Base-by-base conservation (phyloP, 37 sponge, comb jelly and placozoan genomes). In the Geodia barretti region DNA sequence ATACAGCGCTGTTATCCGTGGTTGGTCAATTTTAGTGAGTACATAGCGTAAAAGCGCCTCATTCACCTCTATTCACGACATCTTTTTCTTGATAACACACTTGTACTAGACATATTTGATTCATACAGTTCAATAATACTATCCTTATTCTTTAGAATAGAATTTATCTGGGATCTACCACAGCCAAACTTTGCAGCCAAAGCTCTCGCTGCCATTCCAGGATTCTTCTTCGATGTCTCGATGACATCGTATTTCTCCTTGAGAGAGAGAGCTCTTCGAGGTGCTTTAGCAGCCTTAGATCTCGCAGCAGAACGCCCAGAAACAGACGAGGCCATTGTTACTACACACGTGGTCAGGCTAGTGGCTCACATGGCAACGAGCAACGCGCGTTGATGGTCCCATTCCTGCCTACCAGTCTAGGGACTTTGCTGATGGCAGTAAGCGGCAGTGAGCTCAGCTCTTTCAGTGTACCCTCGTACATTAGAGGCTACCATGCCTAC, bases 21-120 rank as follows among this genome's bases (percentile, higher is more conserved):
- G 59, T 25, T 28, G 5, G 14, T 89, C 87, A 47, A 84, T 77
- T 69, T 81, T 84, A 19, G 93, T 28, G 54, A 89, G 11, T 25
- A 76, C 43, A 60, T 76, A 61, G 7, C 62, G 21, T 41, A 79
- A 25, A 5, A n/a, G n/a, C n/a, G n/a, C n/a, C n/a, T n/a, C n/a
- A n/a, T n/a, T n/a, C n/a, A 20, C 72, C 70, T 31, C 68, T 70
- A 75, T n/a, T 78, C 90, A 89, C 84, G 85, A 75, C 78, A 20
- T 68, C 79, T 62, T 85, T 89, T 54, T 39, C 20, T 63, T 88
- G 84, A 78, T 33, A 39, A 40, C 62, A n/a, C n/a, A n/a, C 88
- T 78, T 41, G 93, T 86, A 62, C 63, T 78, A 30, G 67, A 65
- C 23, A 39, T 26, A 65, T 78, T 81, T 25, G 82, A 60, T 35